Evolutionary conservation across 2,797 vertebrate genomes (phyloP), one percentile per base, ranked within the genome.

Genomic region (Luscinia megarhynchos): DNA sequence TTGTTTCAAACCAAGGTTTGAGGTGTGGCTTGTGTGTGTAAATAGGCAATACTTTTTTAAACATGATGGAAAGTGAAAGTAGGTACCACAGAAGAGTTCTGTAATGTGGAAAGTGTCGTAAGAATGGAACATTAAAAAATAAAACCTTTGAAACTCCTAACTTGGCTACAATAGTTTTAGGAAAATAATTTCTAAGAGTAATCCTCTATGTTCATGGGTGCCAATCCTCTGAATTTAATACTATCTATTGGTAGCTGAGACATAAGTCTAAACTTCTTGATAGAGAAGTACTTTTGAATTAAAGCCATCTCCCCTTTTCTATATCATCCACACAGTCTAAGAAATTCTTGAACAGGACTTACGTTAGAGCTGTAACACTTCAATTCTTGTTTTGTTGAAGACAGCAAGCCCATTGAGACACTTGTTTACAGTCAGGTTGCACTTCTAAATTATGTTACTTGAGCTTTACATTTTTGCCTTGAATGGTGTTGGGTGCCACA

Each of bases 61-160:
- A 53, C 1, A 0, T 21, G 6, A 4, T 14, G 8, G 11, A 32
- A 72, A 8, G 3, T 1, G 6, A 26, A 2, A 80, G 30, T 12
- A n/a, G 57, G 50, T 77, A 11, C 29, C 1, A 0, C 19, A 34
- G 21, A 84, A 75, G 12, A 43, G 22, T 64, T 55, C 13, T 38
- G 10, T 70, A 36, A n/a, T 78, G 43, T 0, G 4, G n/a, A 68
- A 74, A 64, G 18, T 4, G 2, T 53, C 8, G 0, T 40, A 61
- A 53, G 11, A 78, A 8, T 48, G 15, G 15, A 83, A 43, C 6
- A 21, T 45, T 38, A 53, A 75, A 72, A 83, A 79, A 34, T 21
- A 36, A 67, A 55, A 40, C 2, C 4, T 48, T 11, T 1, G 3
- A 13, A 58, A 66, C 9, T 67, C 22, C 6, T 50, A 34, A 9